A percentile compares a stretch with the other conserved stretches of the same genome.
These are phyloP conservation scores for Emydura subglobosa DNA, from an alignment of 2,113 vertebrate genomes.

Conservation along the genomic window DNA sequence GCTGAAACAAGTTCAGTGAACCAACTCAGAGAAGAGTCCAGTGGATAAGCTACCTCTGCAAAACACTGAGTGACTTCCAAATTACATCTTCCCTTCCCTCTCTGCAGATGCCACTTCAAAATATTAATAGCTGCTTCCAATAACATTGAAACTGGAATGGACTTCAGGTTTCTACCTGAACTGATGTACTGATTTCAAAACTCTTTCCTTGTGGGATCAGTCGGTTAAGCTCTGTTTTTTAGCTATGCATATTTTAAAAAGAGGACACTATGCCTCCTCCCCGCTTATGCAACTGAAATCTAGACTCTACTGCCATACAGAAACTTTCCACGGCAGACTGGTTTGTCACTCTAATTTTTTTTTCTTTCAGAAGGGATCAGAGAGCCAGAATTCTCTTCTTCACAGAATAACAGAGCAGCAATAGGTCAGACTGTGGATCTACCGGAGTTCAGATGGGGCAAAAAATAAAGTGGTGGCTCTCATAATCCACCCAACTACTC, in stretches of 20 bases:
- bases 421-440: not conserved
- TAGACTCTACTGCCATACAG: not conserved
- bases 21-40: constrained; percentile 46
- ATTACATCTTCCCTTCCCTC: not conserved
- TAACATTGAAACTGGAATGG: not conserved
- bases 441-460: not conserved
- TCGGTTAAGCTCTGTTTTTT: not conserved
- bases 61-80: not conserved
- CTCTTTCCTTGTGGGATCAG: not conserved
- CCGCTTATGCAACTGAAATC: not conserved
- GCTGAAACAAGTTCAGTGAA: constrained; percentile 70
- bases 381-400: not conserved
- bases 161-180: not conserved
- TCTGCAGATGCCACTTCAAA: not conserved
- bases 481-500: not conserved
- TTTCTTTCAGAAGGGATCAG: not conserved
- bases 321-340: not conserved
- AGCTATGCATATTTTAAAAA: not conserved
- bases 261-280: not conserved
- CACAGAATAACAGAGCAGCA: not conserved
- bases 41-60: not conserved
- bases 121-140: rapidly evolving
- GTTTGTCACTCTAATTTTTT: not conserved
- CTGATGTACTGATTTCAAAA: not conserved
- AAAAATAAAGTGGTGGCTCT: not conserved